These are phyloP conservation scores for Ariolimax columbianus DNA, from an alignment of 2,888 invertebrate species.

Conservation along the genomic window DNA sequence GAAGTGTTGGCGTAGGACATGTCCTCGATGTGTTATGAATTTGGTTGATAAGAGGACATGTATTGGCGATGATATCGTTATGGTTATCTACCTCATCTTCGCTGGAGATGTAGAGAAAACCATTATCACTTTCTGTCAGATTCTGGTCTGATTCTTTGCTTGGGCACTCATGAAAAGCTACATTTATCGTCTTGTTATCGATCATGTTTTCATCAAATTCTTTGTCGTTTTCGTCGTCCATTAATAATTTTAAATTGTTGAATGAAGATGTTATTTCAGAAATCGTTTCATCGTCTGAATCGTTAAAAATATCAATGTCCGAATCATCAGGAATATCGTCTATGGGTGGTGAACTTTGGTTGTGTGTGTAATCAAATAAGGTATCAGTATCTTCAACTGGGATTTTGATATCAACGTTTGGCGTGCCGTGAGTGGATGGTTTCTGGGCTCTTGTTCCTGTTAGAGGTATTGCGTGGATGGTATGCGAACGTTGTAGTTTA, in stretches of 20 bases:
- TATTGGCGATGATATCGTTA: too few relatives aligned
- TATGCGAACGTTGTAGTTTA: slow-evolving; percentile 32
- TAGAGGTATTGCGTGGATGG: slow-evolving; percentile 43
- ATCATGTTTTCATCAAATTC: background rate
- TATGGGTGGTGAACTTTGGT: too few relatives aligned
- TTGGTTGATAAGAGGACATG: too few relatives aligned
- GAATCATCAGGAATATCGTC: too few relatives aligned
- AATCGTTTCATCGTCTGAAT: background rate
- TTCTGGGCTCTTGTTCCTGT: background rate
- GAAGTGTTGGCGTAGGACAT: background rate
- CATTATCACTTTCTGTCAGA: too few relatives aligned
- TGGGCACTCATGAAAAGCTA: too few relatives aligned
- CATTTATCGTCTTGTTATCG: too few relatives aligned
- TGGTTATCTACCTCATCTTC: too few relatives aligned
- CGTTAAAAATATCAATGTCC: background rate
- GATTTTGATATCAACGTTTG: background rate
- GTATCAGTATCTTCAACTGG: background rate
- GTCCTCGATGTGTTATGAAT: background rate
- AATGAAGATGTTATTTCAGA: background rate
- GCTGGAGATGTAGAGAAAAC: too few relatives aligned
- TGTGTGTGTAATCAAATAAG: too few relatives aligned
- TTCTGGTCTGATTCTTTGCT: too few relatives aligned
- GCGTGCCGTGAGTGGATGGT: background rate
- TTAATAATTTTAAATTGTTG: slow-evolving; percentile 26
- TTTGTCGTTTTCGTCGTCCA: background rate